A percentile compares a stretch with the other conserved stretches of the same genome.
Conservation (phyloP, 2,888 invertebrate species). For the Drosophila fungiperda region DNA sequence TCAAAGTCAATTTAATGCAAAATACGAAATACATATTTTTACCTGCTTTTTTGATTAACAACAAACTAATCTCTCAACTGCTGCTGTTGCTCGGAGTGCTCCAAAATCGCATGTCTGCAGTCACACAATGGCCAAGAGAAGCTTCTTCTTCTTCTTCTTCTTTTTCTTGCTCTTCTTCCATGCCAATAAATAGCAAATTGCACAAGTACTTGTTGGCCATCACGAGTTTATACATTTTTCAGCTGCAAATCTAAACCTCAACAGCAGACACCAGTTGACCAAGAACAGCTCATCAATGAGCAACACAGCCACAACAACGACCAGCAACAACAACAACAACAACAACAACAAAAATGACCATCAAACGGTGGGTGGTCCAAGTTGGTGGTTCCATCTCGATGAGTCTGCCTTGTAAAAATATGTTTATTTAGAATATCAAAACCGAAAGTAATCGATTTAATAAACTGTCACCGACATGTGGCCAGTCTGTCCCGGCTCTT, state of each 20-base stretch:
- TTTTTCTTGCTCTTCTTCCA: neutral
- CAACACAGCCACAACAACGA: constrained; percentile 14
- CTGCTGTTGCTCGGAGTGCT: constrained; percentile 13
- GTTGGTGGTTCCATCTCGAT: constrained; percentile 6
- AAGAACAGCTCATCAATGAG: constrained; percentile 43
- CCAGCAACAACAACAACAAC: constrained; percentile 3
- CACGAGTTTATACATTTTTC: constrained; percentile 61
- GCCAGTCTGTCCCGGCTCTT: constrained; percentile 40
- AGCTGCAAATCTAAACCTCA: constrained; percentile 28
- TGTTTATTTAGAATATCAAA: constrained; percentile 82
- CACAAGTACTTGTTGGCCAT: constrained; percentile 42
- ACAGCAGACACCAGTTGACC: constrained; percentile 29
- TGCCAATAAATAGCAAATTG: neutral
- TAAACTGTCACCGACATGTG: constrained; percentile 84
- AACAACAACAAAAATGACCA: constrained; percentile 43
- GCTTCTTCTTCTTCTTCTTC: neutral
- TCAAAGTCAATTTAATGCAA: constrained; percentile 77
- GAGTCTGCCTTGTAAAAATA: constrained; percentile 55
- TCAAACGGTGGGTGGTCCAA: constrained; percentile 67
- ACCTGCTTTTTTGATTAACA: constrained; percentile 78
- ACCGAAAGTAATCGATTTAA: constrained; percentile 84
- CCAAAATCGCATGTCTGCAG: constrained; percentile 27
- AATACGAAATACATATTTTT: constrained; percentile 57
- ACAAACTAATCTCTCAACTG: constrained; percentile 75
- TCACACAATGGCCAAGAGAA: constrained; percentile 17